phyloP scores from a whole-genome alignment of 2,113 vertebrate species.

The Siniperca knerii region DNA sequence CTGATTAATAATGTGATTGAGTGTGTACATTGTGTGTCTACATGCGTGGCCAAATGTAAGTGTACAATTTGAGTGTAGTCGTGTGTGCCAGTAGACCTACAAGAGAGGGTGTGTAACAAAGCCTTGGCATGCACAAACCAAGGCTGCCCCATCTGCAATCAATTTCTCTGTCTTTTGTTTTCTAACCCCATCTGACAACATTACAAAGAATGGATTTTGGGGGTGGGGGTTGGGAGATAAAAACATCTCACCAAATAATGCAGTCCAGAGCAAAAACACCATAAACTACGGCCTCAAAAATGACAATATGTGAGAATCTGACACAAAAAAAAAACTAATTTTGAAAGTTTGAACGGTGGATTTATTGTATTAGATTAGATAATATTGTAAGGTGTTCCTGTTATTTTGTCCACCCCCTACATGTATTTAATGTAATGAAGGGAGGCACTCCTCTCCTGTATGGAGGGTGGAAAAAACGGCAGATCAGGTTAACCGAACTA shows the following conservation, averaged over 20 bases:
- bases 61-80: constrained; percentile 12
- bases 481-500: constrained; percentile 11
- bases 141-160: constrained; percentile 44
- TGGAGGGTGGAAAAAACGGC: background rate
- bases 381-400: too few species aligned
- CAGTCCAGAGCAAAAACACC: background rate
- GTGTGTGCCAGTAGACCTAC: background rate
- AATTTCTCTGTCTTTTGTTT: constrained; percentile 45
- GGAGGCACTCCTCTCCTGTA: background rate
- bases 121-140: constrained; percentile 31
- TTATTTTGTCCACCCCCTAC: too few species aligned
- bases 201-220: constrained; percentile 26
- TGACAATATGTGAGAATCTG: background rate
- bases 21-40: constrained; percentile 43
- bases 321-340: background rate
- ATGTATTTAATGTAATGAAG: background rate
- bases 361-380: background rate
- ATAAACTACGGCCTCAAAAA: background rate
- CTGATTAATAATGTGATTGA: constrained; percentile 68
- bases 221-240: background rate
- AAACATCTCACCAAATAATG: constrained; percentile 14
- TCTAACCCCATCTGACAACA: constrained; percentile 38
- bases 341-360: background rate
- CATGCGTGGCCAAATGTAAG: background rate
- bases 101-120: constrained; percentile 42